Conservation (phyloP, 2,113 vertebrate species). For the Gnathonemus echidnorhynchus region DNA sequence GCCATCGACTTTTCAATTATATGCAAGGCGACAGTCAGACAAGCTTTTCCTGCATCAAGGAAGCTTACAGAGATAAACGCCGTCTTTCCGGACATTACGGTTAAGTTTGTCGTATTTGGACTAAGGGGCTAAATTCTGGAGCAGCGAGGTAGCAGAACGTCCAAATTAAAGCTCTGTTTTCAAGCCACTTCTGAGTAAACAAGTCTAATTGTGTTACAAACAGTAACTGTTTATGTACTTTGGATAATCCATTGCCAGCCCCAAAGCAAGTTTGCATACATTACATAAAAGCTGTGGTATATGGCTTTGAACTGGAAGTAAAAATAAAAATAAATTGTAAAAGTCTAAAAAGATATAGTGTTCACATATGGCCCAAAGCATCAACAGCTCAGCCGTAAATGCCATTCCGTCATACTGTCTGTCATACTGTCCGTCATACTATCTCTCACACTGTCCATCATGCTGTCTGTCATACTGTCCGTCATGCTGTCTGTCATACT, state of each 20-base stretch:
- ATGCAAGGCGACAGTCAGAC: not conserved
- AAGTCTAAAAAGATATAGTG: not conserved
- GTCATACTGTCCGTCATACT: too few species aligned
- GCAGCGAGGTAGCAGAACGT: not conserved
- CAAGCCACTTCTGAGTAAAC: not conserved
- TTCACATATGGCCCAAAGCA: not conserved
- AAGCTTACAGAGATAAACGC: not conserved
- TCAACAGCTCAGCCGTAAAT: not conserved
- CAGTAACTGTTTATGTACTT: not conserved
- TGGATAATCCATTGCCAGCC: not conserved
- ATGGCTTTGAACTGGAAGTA: not conserved
- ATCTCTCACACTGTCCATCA: too few species aligned
- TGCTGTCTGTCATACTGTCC: too few species aligned
- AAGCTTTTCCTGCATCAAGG: not conserved
- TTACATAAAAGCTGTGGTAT: not conserved
- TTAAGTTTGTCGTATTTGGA: not conserved
- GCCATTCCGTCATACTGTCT: not conserved
- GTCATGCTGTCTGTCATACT: too few species aligned
- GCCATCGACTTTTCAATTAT: constrained; percentile 11
- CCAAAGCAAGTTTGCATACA: not conserved
- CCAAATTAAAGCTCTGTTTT: not conserved
- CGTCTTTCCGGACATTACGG: not conserved
- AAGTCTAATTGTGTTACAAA: not conserved
- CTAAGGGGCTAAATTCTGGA: not conserved
- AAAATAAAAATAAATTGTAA: not conserved